phyloP scores from a whole-genome alignment of 2,888 invertebrate species.

The Portevinia maculata region DNA sequence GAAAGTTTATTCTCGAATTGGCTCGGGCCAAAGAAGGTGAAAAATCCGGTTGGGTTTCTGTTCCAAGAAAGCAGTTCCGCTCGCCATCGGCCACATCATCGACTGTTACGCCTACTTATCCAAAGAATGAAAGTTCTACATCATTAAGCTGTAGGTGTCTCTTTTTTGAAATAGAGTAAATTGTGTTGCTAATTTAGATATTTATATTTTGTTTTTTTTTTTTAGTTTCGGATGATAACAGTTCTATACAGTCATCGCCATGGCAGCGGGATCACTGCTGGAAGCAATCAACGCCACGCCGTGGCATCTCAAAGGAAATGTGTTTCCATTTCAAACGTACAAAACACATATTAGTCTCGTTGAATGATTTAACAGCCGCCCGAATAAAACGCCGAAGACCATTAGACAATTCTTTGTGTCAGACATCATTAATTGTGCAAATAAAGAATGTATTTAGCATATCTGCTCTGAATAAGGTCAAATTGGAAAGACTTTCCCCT shows the following conservation, averaged over 20 bases:
- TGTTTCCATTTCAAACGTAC: slow-evolving; percentile 84
- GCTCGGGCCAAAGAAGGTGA: slow-evolving; percentile 90
- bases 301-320: slow-evolving; percentile 89
- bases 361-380: slow-evolving; percentile 78
- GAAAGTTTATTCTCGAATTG: slow-evolving; percentile 94
- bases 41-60: slow-evolving; percentile 94
- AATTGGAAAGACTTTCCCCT: slow-evolving; percentile 42
- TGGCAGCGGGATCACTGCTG: slow-evolving; percentile 96
- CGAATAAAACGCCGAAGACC: slow-evolving; percentile 87
- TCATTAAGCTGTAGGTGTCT: slow-evolving; percentile 90
- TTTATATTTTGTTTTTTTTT: slow-evolving; percentile 70
- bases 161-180: neutral
- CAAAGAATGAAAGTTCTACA: slow-evolving; percentile 89
- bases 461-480: slow-evolving; percentile 59
- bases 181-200: neutral
- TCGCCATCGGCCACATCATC: slow-evolving; percentile 88
- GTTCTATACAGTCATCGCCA: slow-evolving; percentile 94
- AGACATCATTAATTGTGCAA: slow-evolving; percentile 74
- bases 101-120: slow-evolving; percentile 85
- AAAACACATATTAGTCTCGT: slow-evolving; percentile 77
- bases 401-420: slow-evolving; percentile 83
- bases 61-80: slow-evolving; percentile 94
- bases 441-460: slow-evolving; percentile 66
- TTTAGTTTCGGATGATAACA: slow-evolving; percentile 93
- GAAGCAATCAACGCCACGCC: slow-evolving; percentile 91